Evolutionary conservation across 2,113 vertebrate genomes (phyloP).

Genomic region (Apeltes quadracus): DNA sequence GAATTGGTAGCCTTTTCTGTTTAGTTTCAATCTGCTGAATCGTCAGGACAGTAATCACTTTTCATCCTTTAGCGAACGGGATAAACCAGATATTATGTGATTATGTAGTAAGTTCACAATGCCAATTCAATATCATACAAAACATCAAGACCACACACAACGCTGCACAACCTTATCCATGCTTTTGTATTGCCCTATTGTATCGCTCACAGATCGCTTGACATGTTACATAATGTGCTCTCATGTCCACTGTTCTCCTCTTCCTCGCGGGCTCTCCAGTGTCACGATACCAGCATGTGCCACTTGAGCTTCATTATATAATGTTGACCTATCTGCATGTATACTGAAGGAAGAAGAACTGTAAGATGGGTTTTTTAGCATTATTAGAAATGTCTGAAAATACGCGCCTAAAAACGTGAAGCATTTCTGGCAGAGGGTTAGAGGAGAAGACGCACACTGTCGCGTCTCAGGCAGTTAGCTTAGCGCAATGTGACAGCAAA

Average conservation of each 20-base stretch:
- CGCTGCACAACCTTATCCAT: constrained; percentile 36
- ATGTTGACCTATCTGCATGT: neutral
- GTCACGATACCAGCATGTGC: constrained; percentile 29
- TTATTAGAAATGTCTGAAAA: neutral
- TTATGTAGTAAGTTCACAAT: constrained; percentile 60
- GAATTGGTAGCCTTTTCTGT: constrained; percentile 51
- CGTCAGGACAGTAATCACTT: constrained; percentile 54
- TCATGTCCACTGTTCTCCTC: constrained; percentile 33
- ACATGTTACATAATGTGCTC: constrained; percentile 58
- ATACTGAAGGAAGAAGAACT: neutral
- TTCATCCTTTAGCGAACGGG: constrained; percentile 56
- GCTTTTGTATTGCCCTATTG: constrained; percentile 41
- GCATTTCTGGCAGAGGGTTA: neutral
- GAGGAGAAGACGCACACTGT: neutral
- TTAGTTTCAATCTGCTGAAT: constrained; percentile 64
- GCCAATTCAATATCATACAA: constrained; percentile 40
- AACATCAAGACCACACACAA: constrained; percentile 35
- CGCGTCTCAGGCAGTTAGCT: neutral
- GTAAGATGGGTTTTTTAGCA: neutral
- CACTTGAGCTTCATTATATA: constrained; percentile 4
- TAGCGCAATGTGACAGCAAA: neutral
- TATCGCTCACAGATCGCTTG: constrained; percentile 47
- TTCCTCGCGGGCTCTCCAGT: constrained; percentile 43
- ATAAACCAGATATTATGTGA: constrained; percentile 70
- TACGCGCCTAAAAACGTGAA: neutral